These are phyloP conservation scores for Piscicola geometra DNA, from an alignment of 2,888 invertebrate genomes.

Conservation along the genomic window DNA sequence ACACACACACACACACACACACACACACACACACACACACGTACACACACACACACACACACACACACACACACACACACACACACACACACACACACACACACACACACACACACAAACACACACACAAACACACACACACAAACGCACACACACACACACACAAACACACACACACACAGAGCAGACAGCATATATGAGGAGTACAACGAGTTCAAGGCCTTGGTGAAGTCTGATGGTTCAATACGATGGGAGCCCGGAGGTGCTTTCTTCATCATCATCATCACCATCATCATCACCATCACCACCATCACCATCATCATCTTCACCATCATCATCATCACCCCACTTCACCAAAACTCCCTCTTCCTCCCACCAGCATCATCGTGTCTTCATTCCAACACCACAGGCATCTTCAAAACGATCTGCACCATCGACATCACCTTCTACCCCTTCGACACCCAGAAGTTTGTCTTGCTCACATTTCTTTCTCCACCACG, in stretches of 20 bases:
- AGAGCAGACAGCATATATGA: constrained; percentile 45
- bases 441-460: constrained; percentile 45
- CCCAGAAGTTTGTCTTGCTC: constrained; percentile 36
- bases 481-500: no score
- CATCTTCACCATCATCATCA: no score
- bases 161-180: constrained; percentile 14
- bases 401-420: constrained; percentile 42
- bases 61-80: background rate
- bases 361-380: background rate
- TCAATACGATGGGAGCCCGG: constrained; percentile 45
- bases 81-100: constrained; percentile 23
- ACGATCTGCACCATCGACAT: constrained; percentile 46
- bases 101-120: constrained; percentile 13
- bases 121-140: constrained; percentile 8
- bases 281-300: constrained; percentile 45
- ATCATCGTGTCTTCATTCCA: no score
- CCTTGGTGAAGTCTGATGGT: constrained; percentile 40
- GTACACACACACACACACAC: constrained; percentile 18
- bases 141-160: constrained; percentile 17
- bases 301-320: constrained; percentile 45
- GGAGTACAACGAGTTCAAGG: constrained; percentile 45
- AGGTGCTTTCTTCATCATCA: no score
- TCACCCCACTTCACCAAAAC: constrained; percentile 36
- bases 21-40: constrained; percentile 36
- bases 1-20: constrained; percentile 36